A percentile compares a stretch with the other conserved stretches of the same genome.
Evolutionary conservation across 2,113 vertebrate genomes (phyloP).

Genomic region (Panthera leo): DNA sequence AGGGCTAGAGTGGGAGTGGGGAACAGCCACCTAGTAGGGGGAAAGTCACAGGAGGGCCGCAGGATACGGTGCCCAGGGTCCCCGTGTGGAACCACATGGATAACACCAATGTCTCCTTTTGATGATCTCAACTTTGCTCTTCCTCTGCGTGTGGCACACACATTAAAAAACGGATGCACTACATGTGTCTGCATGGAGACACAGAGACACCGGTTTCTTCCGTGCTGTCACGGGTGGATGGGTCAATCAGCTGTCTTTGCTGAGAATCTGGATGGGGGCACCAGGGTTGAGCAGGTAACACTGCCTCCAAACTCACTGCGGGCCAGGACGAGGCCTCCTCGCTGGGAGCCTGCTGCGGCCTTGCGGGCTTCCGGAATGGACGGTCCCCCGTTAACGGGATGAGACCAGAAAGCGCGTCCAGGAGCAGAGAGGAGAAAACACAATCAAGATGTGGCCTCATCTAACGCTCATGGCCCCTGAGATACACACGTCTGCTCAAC

Average conservation of each 20-base stretch:
- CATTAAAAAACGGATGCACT: not conserved
- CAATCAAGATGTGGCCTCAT: not conserved
- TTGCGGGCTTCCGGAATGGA: conserved; percentile 1
- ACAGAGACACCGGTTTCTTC: not conserved
- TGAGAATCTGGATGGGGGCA: not conserved
- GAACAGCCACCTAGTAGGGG: not conserved
- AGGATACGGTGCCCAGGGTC: not conserved
- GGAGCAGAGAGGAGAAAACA: not conserved
- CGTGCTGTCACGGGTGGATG: not conserved
- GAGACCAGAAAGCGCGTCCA: not conserved
- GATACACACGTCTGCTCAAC: not conserved
- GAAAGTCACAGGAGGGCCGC: not conserved
- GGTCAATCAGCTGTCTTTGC: not conserved
- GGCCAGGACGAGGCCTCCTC: not conserved
- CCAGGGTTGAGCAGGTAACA: not conserved
- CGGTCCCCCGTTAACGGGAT: not conserved
- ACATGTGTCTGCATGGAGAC: not conserved
- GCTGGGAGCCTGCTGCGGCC: not conserved
- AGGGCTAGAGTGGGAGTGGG: fast-evolving
- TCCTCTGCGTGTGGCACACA: not conserved
- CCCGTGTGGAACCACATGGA: not conserved
- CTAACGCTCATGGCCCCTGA: not conserved
- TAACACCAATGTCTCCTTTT: not conserved
- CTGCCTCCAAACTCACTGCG: not conserved
- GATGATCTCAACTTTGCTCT: not conserved